These are phyloP conservation scores for Metellina segmentata DNA, from an alignment of 2,888 invertebrate genomes.

Conservation along the genomic window DNA sequence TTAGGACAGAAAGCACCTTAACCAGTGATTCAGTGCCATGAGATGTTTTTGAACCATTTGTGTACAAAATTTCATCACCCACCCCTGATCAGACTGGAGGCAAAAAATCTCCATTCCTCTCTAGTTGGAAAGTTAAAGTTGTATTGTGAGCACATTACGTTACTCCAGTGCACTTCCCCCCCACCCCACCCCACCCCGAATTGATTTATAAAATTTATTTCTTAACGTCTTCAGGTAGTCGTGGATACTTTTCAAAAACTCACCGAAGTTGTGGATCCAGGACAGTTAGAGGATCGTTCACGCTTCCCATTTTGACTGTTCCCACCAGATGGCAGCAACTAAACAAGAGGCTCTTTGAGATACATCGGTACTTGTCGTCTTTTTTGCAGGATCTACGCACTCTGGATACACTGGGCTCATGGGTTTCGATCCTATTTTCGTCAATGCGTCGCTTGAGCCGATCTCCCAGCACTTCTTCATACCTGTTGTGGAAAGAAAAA, in stretches of 20 bases:
- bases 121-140: too few relatives aligned
- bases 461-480: conserved; percentile 57
- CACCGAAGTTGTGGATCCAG: conserved; percentile 63
- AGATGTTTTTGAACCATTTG: too few relatives aligned
- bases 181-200: too few relatives aligned
- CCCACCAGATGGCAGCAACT: conserved; percentile 43
- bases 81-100: too few relatives aligned
- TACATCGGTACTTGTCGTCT: conserved; percentile 43
- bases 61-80: too few relatives aligned
- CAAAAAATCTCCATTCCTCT: too few relatives aligned
- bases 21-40: too few relatives aligned
- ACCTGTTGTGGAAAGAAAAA: background rate
- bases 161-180: too few relatives aligned
- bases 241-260: background rate
- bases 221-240: too few relatives aligned
- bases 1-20: too few relatives aligned
- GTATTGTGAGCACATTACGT: too few relatives aligned
- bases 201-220: too few relatives aligned
- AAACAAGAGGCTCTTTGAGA: conserved; percentile 1
- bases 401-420: conserved; percentile 35
- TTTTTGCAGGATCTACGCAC: conserved; percentile 23
- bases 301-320: conserved; percentile 59
- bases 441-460: conserved; percentile 24
- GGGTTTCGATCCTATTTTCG: conserved; percentile 45
- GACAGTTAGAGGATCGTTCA: conserved; percentile 50